Evolutionary conservation across 2,797 vertebrate genomes (phyloP).

Genomic region (Lacerta viridis): DNA sequence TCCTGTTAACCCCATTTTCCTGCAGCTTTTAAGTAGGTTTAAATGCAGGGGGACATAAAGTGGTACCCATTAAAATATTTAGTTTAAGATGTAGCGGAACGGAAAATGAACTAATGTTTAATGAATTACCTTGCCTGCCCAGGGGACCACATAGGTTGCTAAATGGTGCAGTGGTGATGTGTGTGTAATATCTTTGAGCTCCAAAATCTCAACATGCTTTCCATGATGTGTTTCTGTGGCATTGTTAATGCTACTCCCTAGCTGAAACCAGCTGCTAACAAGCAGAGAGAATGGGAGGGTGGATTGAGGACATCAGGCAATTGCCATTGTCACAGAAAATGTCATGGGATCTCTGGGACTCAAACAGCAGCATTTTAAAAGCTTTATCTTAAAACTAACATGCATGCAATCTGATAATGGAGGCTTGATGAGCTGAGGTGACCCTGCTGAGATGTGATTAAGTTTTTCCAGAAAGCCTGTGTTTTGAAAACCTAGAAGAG

Average conservation of each 20-base stretch:
- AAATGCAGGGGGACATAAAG: not conserved
- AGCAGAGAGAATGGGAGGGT: conserved; percentile 11
- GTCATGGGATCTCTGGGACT: not conserved
- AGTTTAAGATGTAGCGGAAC: not conserved
- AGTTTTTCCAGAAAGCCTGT: not conserved
- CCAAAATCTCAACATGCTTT: not conserved
- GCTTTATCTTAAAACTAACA: not conserved
- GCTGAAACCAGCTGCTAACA: not conserved
- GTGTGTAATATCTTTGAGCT: not conserved
- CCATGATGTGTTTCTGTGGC: not conserved
- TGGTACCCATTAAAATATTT: conserved; percentile 16
- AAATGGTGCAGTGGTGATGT: not conserved
- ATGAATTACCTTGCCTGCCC: conserved; percentile 12
- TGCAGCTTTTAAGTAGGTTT: conserved; percentile 16
- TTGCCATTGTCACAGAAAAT: conserved; percentile 23
- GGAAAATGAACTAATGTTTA: conserved; percentile 3
- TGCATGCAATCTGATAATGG: not conserved
- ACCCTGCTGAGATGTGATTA: not conserved
- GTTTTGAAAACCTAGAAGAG: not conserved
- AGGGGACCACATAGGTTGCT: not conserved
- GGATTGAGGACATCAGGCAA: conserved; percentile 25
- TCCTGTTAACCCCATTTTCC: not conserved
- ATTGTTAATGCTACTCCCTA: not conserved
- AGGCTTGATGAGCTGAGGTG: conserved; percentile 17
- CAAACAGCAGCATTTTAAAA: not conserved